Evolutionary conservation across 2,797 vertebrate genomes (phyloP).

Genomic region (Ataeniobius toweri): DNA sequence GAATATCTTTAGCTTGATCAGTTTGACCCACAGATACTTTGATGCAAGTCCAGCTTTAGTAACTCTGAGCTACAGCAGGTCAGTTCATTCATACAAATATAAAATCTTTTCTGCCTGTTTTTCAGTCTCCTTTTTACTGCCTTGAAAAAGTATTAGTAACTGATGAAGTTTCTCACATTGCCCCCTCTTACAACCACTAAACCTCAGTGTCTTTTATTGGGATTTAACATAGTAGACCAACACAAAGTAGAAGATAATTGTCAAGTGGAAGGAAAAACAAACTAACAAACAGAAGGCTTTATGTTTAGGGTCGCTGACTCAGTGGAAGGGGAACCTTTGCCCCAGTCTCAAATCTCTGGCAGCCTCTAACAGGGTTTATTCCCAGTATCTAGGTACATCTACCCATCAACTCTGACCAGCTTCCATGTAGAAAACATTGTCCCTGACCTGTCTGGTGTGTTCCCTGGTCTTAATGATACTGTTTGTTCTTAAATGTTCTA

Average conservation of each 20-base stretch:
- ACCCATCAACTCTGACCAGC: neutral
- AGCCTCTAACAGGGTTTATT: neutral
- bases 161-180: neutral
- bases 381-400: neutral
- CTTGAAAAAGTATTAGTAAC: neutral
- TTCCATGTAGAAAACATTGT: neutral
- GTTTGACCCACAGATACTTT: slow-evolving; percentile 52
- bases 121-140: neutral
- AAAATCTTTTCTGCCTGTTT: neutral
- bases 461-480: no score
- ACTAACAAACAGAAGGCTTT: no score
- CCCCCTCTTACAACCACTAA: neutral
- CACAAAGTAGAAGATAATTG: neutral
- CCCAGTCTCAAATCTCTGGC: neutral
- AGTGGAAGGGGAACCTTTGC: neutral
- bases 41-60: slow-evolving; percentile 31
- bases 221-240: neutral
- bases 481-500: no score
- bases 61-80: slow-evolving; percentile 16
- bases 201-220: neutral
- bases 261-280: neutral
- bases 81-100: neutral
- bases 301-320: no score
- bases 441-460: no score
- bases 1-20: slow-evolving; percentile 36